Conservation (phyloP, 2,888 invertebrate genomes). For the Eupithecia vulgata region DNA sequence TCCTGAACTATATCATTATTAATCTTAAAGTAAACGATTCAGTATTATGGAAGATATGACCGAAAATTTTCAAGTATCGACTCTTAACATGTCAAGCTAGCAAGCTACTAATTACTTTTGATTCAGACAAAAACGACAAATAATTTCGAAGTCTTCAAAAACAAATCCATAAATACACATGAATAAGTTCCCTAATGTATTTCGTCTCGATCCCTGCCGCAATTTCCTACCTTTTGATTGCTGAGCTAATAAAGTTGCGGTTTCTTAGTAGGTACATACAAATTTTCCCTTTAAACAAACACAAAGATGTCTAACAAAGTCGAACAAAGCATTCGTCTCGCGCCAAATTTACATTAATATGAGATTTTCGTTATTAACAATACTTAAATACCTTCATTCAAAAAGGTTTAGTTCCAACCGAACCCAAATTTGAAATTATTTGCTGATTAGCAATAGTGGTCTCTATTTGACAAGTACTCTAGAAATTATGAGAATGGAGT, state of each 20-base stretch:
- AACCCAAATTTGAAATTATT: neutral
- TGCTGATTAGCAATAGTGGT: neutral
- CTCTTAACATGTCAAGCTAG: neutral
- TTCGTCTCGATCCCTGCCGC: constrained; percentile 23
- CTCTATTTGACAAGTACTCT: neutral
- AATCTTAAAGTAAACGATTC: no score
- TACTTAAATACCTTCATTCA: constrained; percentile 68
- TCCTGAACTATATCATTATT: no score
- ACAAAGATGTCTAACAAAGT: constrained; percentile 67
- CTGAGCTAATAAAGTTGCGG: constrained; percentile 42
- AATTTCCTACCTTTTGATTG: constrained; percentile 40
- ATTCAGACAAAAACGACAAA: neutral
- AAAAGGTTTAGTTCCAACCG: constrained; percentile 21
- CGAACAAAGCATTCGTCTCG: constrained; percentile 69
- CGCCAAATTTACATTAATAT: constrained; percentile 78
- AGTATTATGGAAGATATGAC: no score
- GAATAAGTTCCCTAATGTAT: constrained; percentile 15
- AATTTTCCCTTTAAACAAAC: constrained; percentile 35
- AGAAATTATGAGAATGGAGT: neutral
- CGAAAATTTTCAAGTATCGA: no score
- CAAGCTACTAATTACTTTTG: neutral
- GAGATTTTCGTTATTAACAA: constrained; percentile 75
- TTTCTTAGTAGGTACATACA: constrained; percentile 36
- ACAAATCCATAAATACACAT: constrained; percentile 1
- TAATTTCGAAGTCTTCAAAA: neutral